These are phyloP conservation scores for Drosophila guanche DNA, from an alignment of 1,140 invertebrate species.

Conservation along the genomic window DNA sequence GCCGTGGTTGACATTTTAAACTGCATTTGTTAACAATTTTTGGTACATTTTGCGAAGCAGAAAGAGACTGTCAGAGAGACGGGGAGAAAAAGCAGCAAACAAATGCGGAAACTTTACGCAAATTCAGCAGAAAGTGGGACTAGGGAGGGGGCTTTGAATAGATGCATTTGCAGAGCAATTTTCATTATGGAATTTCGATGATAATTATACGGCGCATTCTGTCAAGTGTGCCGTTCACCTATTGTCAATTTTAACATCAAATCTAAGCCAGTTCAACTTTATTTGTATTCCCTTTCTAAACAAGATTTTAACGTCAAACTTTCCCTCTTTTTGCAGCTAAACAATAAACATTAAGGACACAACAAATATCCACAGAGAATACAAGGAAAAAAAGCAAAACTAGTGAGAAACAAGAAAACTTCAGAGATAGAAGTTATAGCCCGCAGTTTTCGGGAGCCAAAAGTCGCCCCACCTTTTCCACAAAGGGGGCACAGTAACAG, in stretches of 20 bases:
- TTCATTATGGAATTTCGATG: neutral
- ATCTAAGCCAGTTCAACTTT: too few species aligned
- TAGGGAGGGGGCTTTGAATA: neutral
- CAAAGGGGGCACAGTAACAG: slow-evolving; percentile 50
- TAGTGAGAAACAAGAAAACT: neutral
- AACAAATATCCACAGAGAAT: slow-evolving; percentile 9
- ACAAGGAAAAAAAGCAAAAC: slow-evolving; percentile 9
- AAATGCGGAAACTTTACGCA: slow-evolving; percentile 38
- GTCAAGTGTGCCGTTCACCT: too few species aligned
- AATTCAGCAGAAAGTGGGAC: slow-evolving; percentile 12
- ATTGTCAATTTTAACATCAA: too few species aligned
- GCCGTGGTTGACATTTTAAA: slow-evolving; percentile 78
- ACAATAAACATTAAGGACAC: slow-evolving; percentile 48
- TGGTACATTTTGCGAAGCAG: slow-evolving; percentile 59
- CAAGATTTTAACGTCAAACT: too few species aligned
- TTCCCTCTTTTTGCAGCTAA: slow-evolving; percentile 51
- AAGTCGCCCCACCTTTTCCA: slow-evolving; percentile 24
- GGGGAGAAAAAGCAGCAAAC: slow-evolving; percentile 36
- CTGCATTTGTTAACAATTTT: slow-evolving; percentile 80
- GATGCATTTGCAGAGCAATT: slow-evolving; percentile 20
- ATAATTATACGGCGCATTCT: too few species aligned
- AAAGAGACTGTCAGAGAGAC: slow-evolving; percentile 16
- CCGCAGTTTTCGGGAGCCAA: neutral
- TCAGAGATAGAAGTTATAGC: neutral
- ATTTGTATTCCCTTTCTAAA: too few species aligned